These are phyloP conservation scores for Prinia subflava DNA, from an alignment of 2,113 vertebrate species.

Conservation along the genomic window DNA sequence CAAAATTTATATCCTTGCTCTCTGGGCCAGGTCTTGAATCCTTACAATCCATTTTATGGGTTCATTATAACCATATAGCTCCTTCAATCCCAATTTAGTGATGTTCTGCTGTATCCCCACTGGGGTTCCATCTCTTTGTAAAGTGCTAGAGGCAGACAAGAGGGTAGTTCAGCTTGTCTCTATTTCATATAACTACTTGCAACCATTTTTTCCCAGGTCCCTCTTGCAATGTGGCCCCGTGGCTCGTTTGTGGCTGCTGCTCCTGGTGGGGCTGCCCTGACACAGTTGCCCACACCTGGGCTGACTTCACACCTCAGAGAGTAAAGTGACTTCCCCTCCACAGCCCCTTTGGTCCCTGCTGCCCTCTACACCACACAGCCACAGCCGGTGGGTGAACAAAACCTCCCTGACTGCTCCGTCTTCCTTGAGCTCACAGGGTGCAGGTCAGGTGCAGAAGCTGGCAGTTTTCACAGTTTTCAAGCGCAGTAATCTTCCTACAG, in stretches of 20 bases:
- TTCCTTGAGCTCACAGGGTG: not conserved
- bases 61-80: not conserved
- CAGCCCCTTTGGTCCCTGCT: not conserved
- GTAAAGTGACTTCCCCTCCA: not conserved
- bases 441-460: not conserved
- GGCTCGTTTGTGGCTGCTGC: not conserved
- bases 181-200: not conserved
- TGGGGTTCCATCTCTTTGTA: not conserved
- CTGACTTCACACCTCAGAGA: not conserved
- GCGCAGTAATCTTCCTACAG: not conserved
- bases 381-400: not conserved
- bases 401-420: fast-evolving
- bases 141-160: not conserved
- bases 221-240: not conserved
- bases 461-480: not conserved
- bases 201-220: not conserved
- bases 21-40: not conserved
- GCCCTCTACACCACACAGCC: fast-evolving
- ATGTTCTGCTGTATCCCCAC: not conserved
- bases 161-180: not conserved
- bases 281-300: not conserved
- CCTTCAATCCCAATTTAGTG: not conserved
- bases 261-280: not conserved
- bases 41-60: not conserved
- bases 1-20: not conserved